These are phyloP conservation scores for Poeciliopsis prolifica DNA, from an alignment of 2,113 vertebrate genomes.

Conservation along the genomic window DNA sequence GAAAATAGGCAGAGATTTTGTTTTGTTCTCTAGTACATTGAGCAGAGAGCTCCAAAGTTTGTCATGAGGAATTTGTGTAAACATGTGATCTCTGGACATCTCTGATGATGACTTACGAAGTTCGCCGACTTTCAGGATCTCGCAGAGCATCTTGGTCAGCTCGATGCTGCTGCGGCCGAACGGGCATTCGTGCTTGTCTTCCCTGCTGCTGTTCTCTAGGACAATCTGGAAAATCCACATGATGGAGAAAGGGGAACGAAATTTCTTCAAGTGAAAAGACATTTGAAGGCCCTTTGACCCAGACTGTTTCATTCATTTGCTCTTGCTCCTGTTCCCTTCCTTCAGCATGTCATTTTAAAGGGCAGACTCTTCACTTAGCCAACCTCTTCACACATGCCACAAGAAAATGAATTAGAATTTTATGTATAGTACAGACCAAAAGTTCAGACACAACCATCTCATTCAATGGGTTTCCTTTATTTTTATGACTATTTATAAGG, in stretches of 20 bases:
- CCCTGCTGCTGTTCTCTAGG: constrained; percentile 97
- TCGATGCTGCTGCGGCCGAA: constrained; percentile 99
- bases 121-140: constrained; percentile 98
- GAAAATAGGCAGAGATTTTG: background rate
- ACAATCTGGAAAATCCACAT: constrained; percentile 84
- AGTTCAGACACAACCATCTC: too few species aligned
- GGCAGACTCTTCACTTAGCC: too few species aligned
- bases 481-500: too few species aligned
- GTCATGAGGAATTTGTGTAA: constrained; percentile 49
- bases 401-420: too few species aligned
- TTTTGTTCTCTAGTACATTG: constrained; percentile 6
- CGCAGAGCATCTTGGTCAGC: constrained; percentile 98
- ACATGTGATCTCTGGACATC: background rate
- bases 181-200: constrained; percentile 98
- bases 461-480: too few species aligned
- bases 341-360: background rate
- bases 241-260: background rate
- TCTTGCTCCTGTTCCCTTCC: background rate
- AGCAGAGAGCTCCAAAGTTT: constrained; percentile 42
- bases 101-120: constrained; percentile 88
- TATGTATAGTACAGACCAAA: too few species aligned
- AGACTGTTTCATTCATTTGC: background rate
- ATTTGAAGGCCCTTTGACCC: too few species aligned
- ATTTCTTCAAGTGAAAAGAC: too few species aligned
- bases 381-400: too few species aligned